A percentile compares a stretch with the other conserved stretches of the same genome.
Evolutionary conservation across 2,888 invertebrate genomes (phyloP).

Genomic region (Sturmia bella): DNA sequence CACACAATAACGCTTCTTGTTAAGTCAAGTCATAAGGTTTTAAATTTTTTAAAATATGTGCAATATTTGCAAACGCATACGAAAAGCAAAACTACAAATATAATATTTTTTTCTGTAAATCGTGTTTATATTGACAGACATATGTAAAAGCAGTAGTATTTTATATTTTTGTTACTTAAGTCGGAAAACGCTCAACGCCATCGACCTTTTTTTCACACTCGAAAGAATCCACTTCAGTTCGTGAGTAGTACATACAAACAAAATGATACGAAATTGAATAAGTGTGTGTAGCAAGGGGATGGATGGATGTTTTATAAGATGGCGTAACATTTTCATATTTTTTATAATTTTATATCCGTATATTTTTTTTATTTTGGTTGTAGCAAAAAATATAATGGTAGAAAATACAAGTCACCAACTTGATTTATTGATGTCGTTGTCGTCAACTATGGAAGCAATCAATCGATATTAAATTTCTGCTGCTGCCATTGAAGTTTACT

Average conservation of each 20-base stretch:
- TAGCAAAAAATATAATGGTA: conserved; percentile 14
- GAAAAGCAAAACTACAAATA: too few species aligned
- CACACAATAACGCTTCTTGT: too few species aligned
- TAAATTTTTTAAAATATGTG: not conserved
- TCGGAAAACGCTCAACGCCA: conserved; percentile 33
- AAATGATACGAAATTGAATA: not conserved
- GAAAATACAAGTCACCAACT: conserved; percentile 51
- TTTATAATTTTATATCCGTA: not conserved
- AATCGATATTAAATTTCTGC: conserved; percentile 79
- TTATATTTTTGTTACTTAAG: conserved; percentile 39
- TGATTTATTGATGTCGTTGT: conserved; percentile 71
- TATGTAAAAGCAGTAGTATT: conserved; percentile 29
- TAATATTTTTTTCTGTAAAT: too few species aligned
- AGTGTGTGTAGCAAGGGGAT: not conserved
- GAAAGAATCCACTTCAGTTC: conserved; percentile 9
- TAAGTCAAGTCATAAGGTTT: not conserved
- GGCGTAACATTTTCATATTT: conserved; percentile 23
- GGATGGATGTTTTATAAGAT: not conserved
- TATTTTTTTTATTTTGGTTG: conserved; percentile 25
- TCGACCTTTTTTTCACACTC: not conserved
- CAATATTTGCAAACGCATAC: not conserved
- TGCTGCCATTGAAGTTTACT: conserved; percentile 67
- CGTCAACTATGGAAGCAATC: conserved; percentile 79
- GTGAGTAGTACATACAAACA: conserved; percentile 54
- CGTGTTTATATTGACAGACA: not conserved